Evolutionary conservation across 2,797 vertebrate species (phyloP), one percentile per base, ranked within the genome.

Genomic region (Arctocebus calabarensis): DNA sequence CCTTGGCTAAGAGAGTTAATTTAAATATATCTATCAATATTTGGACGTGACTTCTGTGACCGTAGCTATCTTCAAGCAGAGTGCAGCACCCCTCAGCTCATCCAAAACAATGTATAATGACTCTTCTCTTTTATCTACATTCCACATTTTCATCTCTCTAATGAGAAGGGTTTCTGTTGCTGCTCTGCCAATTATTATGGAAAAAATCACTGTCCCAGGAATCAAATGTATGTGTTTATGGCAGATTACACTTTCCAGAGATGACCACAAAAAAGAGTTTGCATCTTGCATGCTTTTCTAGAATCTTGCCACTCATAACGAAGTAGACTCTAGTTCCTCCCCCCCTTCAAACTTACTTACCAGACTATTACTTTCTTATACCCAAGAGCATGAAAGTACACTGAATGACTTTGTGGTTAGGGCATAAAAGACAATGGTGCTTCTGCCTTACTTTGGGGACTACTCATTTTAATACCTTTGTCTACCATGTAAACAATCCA

Each of bases 231-330:
- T 22, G 2, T 37, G 14, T 79, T 57, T 87, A 34, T 75, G 9
- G 34, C 43, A 85, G n/a, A 87, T 79, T 37, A 4, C 75, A 84
- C 62, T 96, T 96, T 95, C 29, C 57, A 89, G 77, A 77, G 37
- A n/a, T 66, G 19, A 59, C 88, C 88, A 78, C 23, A n/a, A 52
- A 52, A 52, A 52, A 16, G 48, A 52, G 3, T 14, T 52, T 14
- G 13, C 59, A 37, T 14, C 13, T 23, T 48, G 64, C 29, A 29
- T n/a, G 32, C 4, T 34, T 25, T 91, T 84, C 55, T 66, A 43
- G 94, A 89, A 75, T 66, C 55, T 73, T 89, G 91, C 22, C 45
- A 61, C 25, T 88, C 40, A 37, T 70, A 10, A 91, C 88, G 59
- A 73, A 4, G 48, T 45, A 20, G 59, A 78, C 1, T 34, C 37